phyloP scores from a whole-genome alignment of 2,797 vertebrate genomes.

The Neosalanx taihuensis region DNA sequence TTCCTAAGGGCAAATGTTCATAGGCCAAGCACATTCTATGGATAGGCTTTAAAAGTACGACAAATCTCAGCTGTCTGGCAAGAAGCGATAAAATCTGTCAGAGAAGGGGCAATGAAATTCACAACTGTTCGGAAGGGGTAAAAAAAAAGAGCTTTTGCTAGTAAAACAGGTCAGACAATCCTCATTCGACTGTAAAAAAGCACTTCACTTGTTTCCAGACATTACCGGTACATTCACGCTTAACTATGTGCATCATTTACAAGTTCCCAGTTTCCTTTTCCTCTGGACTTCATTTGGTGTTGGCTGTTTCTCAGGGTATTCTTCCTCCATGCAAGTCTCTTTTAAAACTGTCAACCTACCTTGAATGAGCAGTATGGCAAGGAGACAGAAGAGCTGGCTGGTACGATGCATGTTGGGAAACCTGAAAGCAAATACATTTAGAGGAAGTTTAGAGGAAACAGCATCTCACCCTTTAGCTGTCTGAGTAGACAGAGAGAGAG shows the following conservation, averaged over 20 bases:
- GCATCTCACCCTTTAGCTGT: background rate
- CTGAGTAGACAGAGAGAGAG: slow-evolving; percentile 3
- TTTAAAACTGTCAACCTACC: slow-evolving; percentile 44
- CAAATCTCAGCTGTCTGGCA: background rate
- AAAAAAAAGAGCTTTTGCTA: no score
- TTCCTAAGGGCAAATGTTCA: background rate
- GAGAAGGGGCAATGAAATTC: no score
- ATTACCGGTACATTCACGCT: background rate
- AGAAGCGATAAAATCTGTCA: background rate
- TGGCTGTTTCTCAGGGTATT: background rate
- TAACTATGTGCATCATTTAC: background rate
- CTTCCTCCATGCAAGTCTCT: slow-evolving; percentile 14
- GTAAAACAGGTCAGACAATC: no score
- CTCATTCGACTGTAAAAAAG: no score
- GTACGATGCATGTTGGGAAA: slow-evolving; percentile 34
- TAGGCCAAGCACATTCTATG: background rate
- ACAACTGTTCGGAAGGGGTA: no score
- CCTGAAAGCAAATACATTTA: slow-evolving; percentile 32
- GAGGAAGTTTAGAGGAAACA: background rate
- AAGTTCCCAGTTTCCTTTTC: background rate
- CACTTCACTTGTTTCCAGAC: background rate
- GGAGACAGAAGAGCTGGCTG: slow-evolving; percentile 22
- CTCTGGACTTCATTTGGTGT: background rate
- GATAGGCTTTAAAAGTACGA: background rate
- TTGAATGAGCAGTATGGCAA: slow-evolving; percentile 46